These are phyloP conservation scores for Hemicentrotus pulcherrimus DNA, from an alignment of 35 echinoderm and acorn worm species.

Conservation along the genomic window DNA sequence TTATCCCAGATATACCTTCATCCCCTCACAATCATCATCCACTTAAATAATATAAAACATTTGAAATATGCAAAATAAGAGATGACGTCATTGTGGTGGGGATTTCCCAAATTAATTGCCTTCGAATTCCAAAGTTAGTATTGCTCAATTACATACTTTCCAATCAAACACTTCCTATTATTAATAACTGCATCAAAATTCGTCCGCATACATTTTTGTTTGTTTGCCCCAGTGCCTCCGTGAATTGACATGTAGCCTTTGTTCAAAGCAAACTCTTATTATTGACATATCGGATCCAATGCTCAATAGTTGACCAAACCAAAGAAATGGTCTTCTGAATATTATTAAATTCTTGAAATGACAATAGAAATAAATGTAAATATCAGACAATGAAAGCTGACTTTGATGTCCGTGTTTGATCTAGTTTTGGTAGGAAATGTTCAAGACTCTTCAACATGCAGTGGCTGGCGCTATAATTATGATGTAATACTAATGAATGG, in stretches of 20 bases:
- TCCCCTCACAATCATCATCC: no score
- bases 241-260: not conserved
- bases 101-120: not conserved
- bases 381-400: not conserved
- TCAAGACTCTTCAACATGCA: not conserved
- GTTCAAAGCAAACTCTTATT: not conserved
- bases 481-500: no score
- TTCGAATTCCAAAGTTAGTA: not conserved
- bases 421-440: not conserved
- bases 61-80: not conserved
- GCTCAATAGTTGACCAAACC: not conserved
- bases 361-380: not conserved
- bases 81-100: not conserved
- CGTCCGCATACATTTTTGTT: no score
- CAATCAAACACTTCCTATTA: not conserved
- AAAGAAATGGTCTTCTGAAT: not conserved
- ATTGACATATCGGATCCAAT: not conserved
- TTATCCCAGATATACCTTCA: no score
- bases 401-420: not conserved
- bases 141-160: not conserved
- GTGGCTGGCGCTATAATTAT: not conserved
- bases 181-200: not conserved
- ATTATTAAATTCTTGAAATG: not conserved
- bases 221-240: no score
- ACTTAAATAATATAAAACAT: no score